These are phyloP conservation scores for Eurytoma californica DNA, from an alignment of 2,888 invertebrate species.

Conservation along the genomic window DNA sequence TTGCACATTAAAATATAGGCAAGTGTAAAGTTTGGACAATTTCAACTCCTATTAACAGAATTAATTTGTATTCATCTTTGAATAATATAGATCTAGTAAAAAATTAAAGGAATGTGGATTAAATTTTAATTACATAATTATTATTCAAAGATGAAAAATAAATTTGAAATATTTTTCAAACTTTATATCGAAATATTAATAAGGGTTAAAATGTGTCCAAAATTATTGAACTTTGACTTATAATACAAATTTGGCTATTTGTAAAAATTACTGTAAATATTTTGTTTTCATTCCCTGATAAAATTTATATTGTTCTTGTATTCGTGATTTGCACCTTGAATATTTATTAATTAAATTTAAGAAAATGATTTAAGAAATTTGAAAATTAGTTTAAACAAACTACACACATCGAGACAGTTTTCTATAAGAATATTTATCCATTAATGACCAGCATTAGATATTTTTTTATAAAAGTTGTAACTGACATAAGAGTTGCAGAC, in stretches of 20 bases:
- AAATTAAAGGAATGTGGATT: constrained; percentile 47
- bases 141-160: constrained; percentile 45
- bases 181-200: constrained; percentile 24
- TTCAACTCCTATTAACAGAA: constrained; percentile 34
- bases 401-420: too few relatives aligned
- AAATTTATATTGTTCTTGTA: constrained; percentile 30
- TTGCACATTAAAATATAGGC: constrained; percentile 46
- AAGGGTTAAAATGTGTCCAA: constrained; percentile 42
- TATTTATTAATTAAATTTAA: constrained; percentile 11
- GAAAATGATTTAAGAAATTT: constrained; percentile 7
- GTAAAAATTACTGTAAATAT: constrained; percentile 39
- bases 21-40: constrained; percentile 41
- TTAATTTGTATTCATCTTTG: constrained; percentile 29
- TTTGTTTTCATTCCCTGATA: constrained; percentile 1
- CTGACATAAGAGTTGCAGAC: background rate
- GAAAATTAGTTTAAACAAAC: background rate
- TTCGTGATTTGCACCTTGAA: constrained; percentile 32
- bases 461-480: too few relatives aligned
- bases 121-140: constrained; percentile 29
- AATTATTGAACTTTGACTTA: constrained; percentile 27
- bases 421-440: too few relatives aligned
- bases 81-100: constrained; percentile 24
- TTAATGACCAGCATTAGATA: too few relatives aligned
- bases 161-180: constrained; percentile 33
- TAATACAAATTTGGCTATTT: constrained; percentile 22